Conservation (phyloP, 2,888 invertebrate species). For the Strigamia transsilvanica region DNA sequence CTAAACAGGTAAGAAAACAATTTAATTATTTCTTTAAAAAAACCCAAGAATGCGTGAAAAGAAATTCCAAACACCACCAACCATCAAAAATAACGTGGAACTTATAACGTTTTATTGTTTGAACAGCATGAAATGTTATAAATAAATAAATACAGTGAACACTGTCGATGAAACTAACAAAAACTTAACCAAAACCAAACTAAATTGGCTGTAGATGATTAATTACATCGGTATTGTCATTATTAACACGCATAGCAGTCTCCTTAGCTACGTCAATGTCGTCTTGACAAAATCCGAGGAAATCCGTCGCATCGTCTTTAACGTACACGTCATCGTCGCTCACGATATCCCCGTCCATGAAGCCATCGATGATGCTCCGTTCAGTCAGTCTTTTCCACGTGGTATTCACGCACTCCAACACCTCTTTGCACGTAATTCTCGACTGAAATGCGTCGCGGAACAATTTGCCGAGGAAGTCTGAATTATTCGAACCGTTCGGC, state of each 20-base stretch:
- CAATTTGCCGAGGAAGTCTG: background rate
- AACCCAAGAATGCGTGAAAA: no score
- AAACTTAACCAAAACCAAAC: background rate
- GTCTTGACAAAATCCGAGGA: background rate
- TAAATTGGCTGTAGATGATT: background rate
- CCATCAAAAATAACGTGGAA: conserved; percentile 7
- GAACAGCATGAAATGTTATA: conserved; percentile 40
- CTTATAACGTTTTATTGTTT: background rate
- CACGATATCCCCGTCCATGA: background rate
- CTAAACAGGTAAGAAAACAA: conserved; percentile 67
- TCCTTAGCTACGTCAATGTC: background rate
- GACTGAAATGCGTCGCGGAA: background rate
- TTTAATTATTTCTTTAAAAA: no score
- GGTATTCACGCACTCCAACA: background rate
- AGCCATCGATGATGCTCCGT: background rate
- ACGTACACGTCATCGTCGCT: background rate
- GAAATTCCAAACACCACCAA: background rate
- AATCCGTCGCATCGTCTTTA: background rate
- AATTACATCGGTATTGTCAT: background rate
- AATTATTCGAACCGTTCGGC: background rate
- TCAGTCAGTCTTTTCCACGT: background rate
- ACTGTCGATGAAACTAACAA: background rate
- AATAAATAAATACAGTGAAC: background rate
- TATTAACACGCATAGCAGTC: background rate
- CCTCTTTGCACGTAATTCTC: background rate